Base-by-base conservation (phyloP, 2,113 vertebrate genomes). In the Cochlearius cochlearius region DNA sequence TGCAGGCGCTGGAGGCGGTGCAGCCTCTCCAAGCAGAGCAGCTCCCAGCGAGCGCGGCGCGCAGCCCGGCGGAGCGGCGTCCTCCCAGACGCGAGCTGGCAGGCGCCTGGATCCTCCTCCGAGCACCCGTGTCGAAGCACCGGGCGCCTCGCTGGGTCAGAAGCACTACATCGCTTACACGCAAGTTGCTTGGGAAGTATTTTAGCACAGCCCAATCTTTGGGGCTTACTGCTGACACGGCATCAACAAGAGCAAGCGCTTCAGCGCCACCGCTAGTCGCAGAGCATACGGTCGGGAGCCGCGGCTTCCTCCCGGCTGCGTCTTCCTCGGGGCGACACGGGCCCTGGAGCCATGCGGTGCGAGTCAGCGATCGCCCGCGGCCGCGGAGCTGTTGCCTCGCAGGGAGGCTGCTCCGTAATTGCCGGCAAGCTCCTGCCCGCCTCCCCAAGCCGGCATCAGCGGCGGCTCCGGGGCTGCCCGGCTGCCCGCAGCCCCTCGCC, bases 1-100 rank as follows among this genome's bases (percentile, higher is more conserved):
- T 2, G 30, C 22, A 0, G 14, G 34, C 11, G 2, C 39, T 2
- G 45, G 25, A 4, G 74, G 1, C 5, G 43, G 4, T 10, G 1
- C 20, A 34, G 43, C 26, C 50, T 52, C 90, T 9, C 36, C 1
- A 8, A 86, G 86, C 29, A 12, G 43, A 76, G 84, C 62, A 2
- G 92, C 64, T 82, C 67, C 66, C 15, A 2, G 66, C 4, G 47
- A 55, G 73, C n/a, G 5, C 16, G 4, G 10, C 0, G 38, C 26
- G 3, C 47, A 55, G 45, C 73, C 72, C 3, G 8, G 39, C 13
- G 73, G 43, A 86, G 60, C 5, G 2, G 49, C 63, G 0, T 59
- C 63, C 41, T 55, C 45, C 30, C 39, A 32, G 39, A 81, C 3
- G 15, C 3, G 9, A 87, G 73, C 73, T 81, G 91, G 85, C 94